Base-by-base conservation (phyloP, 2,888 invertebrate species). In the Tetragonisca angustula region DNA sequence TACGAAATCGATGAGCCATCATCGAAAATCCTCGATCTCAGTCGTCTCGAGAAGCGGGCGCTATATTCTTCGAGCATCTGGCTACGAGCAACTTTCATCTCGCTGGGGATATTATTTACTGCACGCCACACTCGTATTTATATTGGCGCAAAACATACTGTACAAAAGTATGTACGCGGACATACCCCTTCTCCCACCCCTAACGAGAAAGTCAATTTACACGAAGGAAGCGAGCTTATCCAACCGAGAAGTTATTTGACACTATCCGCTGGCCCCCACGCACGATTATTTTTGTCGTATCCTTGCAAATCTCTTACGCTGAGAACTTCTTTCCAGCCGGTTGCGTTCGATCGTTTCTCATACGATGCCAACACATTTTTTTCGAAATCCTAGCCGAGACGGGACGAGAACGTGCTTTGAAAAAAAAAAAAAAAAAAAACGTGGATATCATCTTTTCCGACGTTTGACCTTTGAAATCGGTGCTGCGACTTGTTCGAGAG, bases 81-180 rank as follows among this genome's bases (percentile, higher is more conserved):
- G 56, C 71, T 68, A 50, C 71, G 64, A 75, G 75, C 77, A 84
- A 86, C 76, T 81, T 76, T 80, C 78, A 77, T 61, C 68, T 21
- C 64, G 54, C 52, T 32, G n/a, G 15, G 50, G 78, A 75, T 76
- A 79, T 88, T 83, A 87, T 88, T 88, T 83, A 84, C 72, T 72
- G 54, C 75, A 1, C 56, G 43, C 56, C 32, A 56, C 75, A 24
- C 54, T 50, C 75, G 76, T 64, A 79, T 82, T 78, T 76, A 56
- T 64, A 75, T 74, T 74, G 52, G 56, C 75, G 67, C 43, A 9
- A 43, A 43, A 9, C 43, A 11, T 43, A 43, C 43, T 43, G 43
- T 11, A 9, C 43, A 43, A 59, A 85, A 76, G 77, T 72, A 54
- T 73, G 49, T 67, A 82, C n/a, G 75, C 62, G 19, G 61, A 69